Percentiles rank a stretch among this genome's conserved stretches.
These are phyloP conservation scores for Patiria miniata DNA, from an alignment of 35 echinoderm and acorn worm genomes.

Conservation along the genomic window DNA sequence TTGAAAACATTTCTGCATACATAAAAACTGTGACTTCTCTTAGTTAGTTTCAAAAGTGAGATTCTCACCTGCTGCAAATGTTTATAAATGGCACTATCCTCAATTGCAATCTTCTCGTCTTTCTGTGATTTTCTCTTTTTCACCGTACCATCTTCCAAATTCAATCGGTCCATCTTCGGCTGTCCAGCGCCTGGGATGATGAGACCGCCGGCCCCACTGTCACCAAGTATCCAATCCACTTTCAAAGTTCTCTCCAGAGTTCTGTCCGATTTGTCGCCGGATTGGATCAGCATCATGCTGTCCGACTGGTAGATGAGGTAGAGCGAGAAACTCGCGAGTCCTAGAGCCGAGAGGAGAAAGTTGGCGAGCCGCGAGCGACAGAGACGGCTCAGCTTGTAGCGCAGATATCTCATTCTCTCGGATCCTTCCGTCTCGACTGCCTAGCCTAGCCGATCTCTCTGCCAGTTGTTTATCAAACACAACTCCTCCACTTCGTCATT, in stretches of 20 bases:
- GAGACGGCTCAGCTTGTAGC: slow-evolving; percentile 15
- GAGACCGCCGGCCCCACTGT: not conserved
- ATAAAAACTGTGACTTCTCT: too few species aligned
- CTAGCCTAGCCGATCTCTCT: too few species aligned
- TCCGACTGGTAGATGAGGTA: slow-evolving; percentile 9
- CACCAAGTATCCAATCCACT: not conserved
- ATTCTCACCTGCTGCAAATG: not conserved
- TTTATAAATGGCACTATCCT: slow-evolving; percentile 8
- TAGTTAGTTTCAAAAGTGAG: too few species aligned
- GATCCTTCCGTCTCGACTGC: not conserved
- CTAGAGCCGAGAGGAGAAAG: not conserved
- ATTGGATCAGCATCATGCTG: slow-evolving; percentile 5
- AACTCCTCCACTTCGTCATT: not conserved
- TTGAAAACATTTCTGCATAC: too few species aligned
- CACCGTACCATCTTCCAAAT: not conserved
- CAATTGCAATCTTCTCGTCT: not conserved
- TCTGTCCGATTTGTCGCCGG: not conserved
- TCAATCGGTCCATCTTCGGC: not conserved
- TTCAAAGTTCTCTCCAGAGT: not conserved
- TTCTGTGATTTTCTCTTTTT: slow-evolving; percentile 10
- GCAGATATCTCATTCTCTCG: not conserved
- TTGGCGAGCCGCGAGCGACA: not conserved
- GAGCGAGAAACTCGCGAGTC: not conserved
- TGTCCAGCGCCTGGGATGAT: not conserved
- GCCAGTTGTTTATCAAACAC: too few species aligned